phyloP scores from a whole-genome alignment of 1,140 invertebrate species.

The Microplitis demolitor region DNA sequence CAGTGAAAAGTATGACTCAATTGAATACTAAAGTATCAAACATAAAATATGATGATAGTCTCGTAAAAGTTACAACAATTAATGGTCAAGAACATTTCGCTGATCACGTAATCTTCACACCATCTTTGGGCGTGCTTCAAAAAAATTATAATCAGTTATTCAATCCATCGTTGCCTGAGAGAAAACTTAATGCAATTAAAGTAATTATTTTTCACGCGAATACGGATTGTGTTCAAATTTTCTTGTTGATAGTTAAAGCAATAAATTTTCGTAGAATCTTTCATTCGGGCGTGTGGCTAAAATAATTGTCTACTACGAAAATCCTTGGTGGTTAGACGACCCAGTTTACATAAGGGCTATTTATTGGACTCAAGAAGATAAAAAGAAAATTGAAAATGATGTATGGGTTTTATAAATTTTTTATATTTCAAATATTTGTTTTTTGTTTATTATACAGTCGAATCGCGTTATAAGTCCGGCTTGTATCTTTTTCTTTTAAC shows the following conservation, averaged over 20 bases:
- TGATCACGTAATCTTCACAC: constrained; percentile 72
- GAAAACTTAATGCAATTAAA: constrained; percentile 42
- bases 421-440: background rate
- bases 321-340: constrained; percentile 63
- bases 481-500: too few species aligned
- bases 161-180: constrained; percentile 64
- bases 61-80: constrained; percentile 39
- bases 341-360: constrained; percentile 53
- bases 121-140: constrained; percentile 73
- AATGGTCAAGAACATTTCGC: constrained; percentile 65
- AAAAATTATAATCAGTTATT: constrained; percentile 66
- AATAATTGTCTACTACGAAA: constrained; percentile 71
- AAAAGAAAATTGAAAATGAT: constrained; percentile 39
- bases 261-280: constrained; percentile 46
- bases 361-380: constrained; percentile 61
- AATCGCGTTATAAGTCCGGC: too few species aligned
- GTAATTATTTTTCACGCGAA: background rate
- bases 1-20: constrained; percentile 46
- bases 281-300: constrained; percentile 68
- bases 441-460: too few species aligned
- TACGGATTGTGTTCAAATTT: too few species aligned
- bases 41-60: constrained; percentile 43
- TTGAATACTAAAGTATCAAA: constrained; percentile 47
- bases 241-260: too few species aligned
- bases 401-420: constrained; percentile 7